Base-by-base conservation (phyloP, 1,140 invertebrate genomes). In the Diorhabda elongata region DNA sequence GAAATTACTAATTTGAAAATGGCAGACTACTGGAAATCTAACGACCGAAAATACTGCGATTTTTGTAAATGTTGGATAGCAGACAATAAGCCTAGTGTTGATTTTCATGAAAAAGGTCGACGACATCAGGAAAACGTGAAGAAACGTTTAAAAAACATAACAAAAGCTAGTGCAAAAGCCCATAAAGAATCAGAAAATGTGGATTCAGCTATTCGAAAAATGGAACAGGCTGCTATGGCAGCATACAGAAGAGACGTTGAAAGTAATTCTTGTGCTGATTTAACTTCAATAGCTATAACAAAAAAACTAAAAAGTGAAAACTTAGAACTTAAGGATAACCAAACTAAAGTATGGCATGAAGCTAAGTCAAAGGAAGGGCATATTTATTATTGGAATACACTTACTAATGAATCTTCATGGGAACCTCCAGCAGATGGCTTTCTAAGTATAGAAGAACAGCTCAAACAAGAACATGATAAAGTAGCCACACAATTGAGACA, bases 51-150 rank as follows among this genome's bases (percentile, higher is more conserved):
- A 81, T 98, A 91, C 81, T 99, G 97, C 79, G 95, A 98, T 74
- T 96, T 96, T 82, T 99, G 97, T 82, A 98, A 98, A 83, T 98
- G 96, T 81, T 99, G 97, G 96, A 92, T 98, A 74, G 92, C 95
- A 64, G 96, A 98, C 83, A 99, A 98, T 81, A 97, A 95, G 87
- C 91, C 95, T 58, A 98, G 95, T 81, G 87, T 97, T 72, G 93
- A 97, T 69, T 97, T 97, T 81, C 96, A 99, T 82, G 96, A 98
- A 82, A 90, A 89, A 84, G 96, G 97, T 3, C 93, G 93, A 81
- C 86, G 91, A 64, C 97, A 99, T 81, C 93, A 98, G 81, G 92
- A 94, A 82, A 97, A 94, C 90, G 95, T 98, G 42, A 88, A 91
- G 68, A 94, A 94, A 78, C 87, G 90, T 69, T 87, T 98, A 67